A percentile compares a stretch with the other conserved stretches of the same genome.
phyloP scores from a whole-genome alignment of 2,888 invertebrate species.

The Halictus ligatus region DNA sequence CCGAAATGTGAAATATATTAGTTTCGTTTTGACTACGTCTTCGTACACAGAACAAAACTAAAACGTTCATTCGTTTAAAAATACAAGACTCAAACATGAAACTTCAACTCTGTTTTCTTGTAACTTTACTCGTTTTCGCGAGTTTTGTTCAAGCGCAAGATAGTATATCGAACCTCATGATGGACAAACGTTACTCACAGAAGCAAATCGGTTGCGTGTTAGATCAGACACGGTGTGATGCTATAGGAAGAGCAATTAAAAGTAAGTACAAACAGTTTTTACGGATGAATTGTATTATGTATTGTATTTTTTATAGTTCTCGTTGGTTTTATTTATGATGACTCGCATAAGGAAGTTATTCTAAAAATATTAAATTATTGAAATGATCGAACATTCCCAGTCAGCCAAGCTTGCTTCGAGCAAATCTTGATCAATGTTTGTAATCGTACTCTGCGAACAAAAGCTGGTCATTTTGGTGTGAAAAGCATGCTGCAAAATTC shows the following conservation, averaged over 20 bases:
- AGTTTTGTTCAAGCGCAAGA: slow-evolving; percentile 53
- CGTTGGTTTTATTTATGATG: background rate
- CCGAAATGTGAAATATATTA: background rate
- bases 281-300: background rate
- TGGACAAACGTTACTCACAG: slow-evolving; percentile 57
- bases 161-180: slow-evolving; percentile 47
- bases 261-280: slow-evolving; percentile 81
- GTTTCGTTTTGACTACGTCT: background rate
- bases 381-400: background rate
- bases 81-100: slow-evolving; percentile 44
- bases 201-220: slow-evolving; percentile 87
- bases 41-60: background rate
- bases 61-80: background rate
- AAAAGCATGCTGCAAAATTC: too few relatives aligned
- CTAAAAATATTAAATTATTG: background rate
- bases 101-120: slow-evolving; percentile 10
- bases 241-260: slow-evolving; percentile 87
- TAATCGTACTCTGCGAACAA: too few relatives aligned
- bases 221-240: slow-evolving; percentile 87
- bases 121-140: slow-evolving; percentile 3
- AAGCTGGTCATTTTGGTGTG: too few relatives aligned
- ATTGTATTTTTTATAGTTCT: background rate
- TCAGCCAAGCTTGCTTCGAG: too few relatives aligned
- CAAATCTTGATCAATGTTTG: too few relatives aligned
- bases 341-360: background rate